Conservation (phyloP, 1,140 invertebrate species). For the Trichomalopsis sarcophagae region DNA sequence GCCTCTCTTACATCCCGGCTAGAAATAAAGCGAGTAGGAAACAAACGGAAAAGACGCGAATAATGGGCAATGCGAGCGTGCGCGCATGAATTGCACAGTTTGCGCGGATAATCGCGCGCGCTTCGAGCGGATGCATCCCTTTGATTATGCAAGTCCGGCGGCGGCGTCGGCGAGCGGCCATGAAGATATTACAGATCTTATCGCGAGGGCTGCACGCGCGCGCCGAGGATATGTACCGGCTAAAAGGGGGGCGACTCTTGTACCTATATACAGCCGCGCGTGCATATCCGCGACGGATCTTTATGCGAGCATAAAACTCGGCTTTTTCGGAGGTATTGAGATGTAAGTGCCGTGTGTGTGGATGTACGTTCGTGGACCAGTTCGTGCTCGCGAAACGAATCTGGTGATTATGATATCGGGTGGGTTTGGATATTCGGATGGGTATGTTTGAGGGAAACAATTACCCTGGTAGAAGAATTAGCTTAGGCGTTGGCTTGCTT, state of each 20-base stretch:
- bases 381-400: neutral
- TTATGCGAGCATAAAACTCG: neutral
- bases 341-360: neutral
- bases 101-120: conserved; percentile 20
- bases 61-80: neutral
- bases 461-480: too few relatives aligned
- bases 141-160: conserved; percentile 29
- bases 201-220: conserved; percentile 45
- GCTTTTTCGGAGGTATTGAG: neutral
- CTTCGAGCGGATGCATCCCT: conserved; percentile 30
- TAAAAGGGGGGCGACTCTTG: neutral
- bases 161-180: conserved; percentile 26
- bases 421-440: too few relatives aligned
- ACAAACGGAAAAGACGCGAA: conserved; percentile 23
- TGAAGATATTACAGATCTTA: conserved; percentile 63
- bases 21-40: neutral
- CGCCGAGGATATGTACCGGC: neutral
- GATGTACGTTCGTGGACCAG: neutral
- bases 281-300: neutral
- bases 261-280: neutral
- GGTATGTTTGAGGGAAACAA: neutral
- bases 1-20: neutral
- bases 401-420: too few relatives aligned
- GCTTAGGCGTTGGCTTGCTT: too few relatives aligned
- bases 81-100: conserved; percentile 42